Evolutionary conservation across 2,888 invertebrate species (phyloP).

Genomic region (Schizaphis graminum): DNA sequence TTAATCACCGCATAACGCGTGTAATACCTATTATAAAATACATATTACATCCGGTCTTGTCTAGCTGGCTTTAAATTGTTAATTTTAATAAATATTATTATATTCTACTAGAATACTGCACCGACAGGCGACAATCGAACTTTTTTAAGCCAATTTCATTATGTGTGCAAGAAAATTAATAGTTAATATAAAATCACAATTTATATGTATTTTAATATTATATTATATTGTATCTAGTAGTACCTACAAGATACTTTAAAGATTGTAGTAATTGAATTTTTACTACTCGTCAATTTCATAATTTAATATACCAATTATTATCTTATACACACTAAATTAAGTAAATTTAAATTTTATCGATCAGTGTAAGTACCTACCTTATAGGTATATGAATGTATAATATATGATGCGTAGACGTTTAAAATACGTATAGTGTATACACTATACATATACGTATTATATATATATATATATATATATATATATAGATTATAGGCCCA

Average conservation of each 20-base stretch:
- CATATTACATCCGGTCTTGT: background rate
- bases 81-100: background rate
- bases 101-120: background rate
- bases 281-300: background rate
- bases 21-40: background rate
- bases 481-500: background rate
- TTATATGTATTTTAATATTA: background rate
- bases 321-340: background rate
- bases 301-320: background rate
- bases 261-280: background rate
- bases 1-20: background rate
- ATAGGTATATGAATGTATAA: background rate
- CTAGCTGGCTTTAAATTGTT: background rate
- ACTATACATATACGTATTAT: background rate
- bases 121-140: background rate
- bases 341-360: background rate
- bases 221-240: background rate
- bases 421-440: background rate
- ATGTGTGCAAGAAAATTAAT: background rate
- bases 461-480: background rate
- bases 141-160: background rate
- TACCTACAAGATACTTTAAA: background rate
- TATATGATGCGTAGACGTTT: background rate
- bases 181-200: background rate
- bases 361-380: background rate